Conservation (phyloP, 2,113 vertebrate genomes). For the Sapajus apella region DNA sequence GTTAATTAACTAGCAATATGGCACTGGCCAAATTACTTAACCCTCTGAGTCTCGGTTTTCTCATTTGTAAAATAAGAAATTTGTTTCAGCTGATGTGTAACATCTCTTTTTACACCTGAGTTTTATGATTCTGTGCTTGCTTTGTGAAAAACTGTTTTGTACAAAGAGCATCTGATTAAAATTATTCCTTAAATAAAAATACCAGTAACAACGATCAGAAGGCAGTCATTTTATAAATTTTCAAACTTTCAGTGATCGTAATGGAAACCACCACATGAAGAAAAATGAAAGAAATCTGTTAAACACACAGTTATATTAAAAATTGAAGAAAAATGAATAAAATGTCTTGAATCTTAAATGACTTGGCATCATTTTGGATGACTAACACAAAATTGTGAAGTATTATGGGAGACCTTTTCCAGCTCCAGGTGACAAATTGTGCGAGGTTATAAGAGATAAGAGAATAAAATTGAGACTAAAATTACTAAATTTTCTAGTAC, state of each 20-base stretch:
- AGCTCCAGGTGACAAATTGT: neutral
- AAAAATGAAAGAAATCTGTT: neutral
- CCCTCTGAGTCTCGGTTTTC: neutral
- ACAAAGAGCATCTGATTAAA: neutral
- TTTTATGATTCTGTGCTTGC: neutral
- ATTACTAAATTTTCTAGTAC: neutral
- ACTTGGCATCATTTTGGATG: neutral
- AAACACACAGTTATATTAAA: neutral
- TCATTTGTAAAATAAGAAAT: conserved; percentile 39
- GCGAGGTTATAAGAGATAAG: neutral
- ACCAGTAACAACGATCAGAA: neutral
- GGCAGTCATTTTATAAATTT: neutral
- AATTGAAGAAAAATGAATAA: neutral
- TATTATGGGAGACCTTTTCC: neutral
- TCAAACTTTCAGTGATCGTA: neutral
- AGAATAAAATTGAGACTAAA: neutral
- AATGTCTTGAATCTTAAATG: neutral
- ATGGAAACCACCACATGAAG: neutral
- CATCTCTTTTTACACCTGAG: neutral
- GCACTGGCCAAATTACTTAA: neutral
- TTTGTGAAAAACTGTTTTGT: neutral
- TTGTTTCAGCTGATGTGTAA: neutral
- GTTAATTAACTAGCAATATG: neutral
- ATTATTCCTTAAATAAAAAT: neutral
- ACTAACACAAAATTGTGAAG: neutral